phyloP scores from a whole-genome alignment of 2,113 vertebrate genomes.

The Indicator maculatus region DNA sequence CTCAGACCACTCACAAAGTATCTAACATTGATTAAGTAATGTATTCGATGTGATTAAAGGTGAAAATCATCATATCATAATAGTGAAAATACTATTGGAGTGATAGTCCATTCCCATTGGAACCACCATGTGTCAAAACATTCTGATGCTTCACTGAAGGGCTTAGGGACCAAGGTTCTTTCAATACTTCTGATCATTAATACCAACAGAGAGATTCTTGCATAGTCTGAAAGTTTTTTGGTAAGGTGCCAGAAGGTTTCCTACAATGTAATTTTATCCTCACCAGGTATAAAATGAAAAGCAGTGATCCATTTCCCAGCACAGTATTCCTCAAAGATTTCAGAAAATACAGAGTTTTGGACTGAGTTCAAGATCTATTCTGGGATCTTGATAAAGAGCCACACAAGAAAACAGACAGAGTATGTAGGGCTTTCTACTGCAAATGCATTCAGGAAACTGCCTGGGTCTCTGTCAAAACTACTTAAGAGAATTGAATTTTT shows the following conservation, averaged over 20 bases:
- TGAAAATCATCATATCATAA: not conserved
- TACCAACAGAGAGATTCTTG: not conserved
- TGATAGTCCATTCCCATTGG: not conserved
- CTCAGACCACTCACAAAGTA: not conserved
- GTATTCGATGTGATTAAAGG: not conserved
- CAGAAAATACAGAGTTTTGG: not conserved
- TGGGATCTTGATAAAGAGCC: not conserved
- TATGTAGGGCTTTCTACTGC: not conserved
- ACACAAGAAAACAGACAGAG: not conserved
- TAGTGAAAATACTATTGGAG: not conserved
- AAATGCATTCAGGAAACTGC: constrained; percentile 34
- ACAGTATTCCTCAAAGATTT: not conserved
- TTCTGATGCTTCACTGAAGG: not conserved
- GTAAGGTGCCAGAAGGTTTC: not conserved
- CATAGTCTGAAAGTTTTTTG: not conserved
- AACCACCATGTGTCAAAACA: not conserved
- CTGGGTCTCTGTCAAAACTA: constrained; percentile 29
- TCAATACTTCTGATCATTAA: rapidly evolving
- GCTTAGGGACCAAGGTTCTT: not conserved
- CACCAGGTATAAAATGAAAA: not conserved
- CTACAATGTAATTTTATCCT: not conserved
- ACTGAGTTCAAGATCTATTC: constrained; percentile 1
- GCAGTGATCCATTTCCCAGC: not conserved
- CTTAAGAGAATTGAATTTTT: constrained; percentile 31
- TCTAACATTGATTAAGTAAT: not conserved